phyloP scores from a whole-genome alignment of 1,140 invertebrate species.

The Venturia canescens region DNA sequence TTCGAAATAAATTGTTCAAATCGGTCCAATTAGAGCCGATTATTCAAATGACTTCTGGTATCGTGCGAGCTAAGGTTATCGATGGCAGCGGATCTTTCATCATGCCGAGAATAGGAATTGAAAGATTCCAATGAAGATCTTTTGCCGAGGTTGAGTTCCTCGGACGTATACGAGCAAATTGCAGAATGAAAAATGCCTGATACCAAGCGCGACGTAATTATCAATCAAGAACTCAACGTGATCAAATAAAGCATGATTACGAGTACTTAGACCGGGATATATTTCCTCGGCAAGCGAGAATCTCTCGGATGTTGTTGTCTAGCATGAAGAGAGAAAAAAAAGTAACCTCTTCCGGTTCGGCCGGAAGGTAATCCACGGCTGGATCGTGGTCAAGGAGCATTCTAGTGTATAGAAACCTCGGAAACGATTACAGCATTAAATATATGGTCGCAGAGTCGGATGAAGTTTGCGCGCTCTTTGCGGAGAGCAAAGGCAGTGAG shows the following conservation, averaged over 20 bases:
- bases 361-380: constrained; percentile 42
- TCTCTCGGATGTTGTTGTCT: not conserved
- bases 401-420: not conserved
- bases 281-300: not conserved
- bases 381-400: constrained; percentile 37
- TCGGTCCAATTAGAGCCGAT: too few relatives aligned
- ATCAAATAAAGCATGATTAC: not conserved
- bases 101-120: too few relatives aligned
- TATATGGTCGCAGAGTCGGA: constrained; percentile 6
- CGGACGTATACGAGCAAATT: too few relatives aligned
- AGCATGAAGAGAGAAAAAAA: not conserved
- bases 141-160: too few relatives aligned
- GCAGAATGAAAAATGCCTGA: too few relatives aligned
- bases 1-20: too few relatives aligned
- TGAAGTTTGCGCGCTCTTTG: constrained; percentile 15
- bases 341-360: constrained; percentile 40
- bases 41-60: too few relatives aligned
- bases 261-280: not conserved
- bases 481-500: constrained; percentile 52
- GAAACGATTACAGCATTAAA: constrained; percentile 12
- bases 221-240: too few relatives aligned
- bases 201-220: too few relatives aligned
- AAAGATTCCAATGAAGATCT: too few relatives aligned
- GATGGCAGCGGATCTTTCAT: too few relatives aligned
- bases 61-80: too few relatives aligned